Percentiles rank a stretch among this genome's conserved stretches.
These are phyloP conservation scores for Syrista parreyssii DNA, from an alignment of 2,888 invertebrate species.

Conservation along the genomic window DNA sequence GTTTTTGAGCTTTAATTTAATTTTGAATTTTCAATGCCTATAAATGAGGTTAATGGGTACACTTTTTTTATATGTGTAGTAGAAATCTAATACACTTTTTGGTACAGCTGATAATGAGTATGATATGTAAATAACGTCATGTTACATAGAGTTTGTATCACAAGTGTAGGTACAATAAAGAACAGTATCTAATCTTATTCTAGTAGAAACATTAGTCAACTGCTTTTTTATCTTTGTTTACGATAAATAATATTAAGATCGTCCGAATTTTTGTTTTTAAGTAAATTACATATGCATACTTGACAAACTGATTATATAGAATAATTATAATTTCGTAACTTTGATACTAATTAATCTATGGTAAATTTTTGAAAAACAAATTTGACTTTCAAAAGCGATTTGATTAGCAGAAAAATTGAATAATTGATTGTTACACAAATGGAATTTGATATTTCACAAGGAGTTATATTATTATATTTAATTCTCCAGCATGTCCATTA, in stretches of 20 bases:
- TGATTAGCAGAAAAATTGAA: too few relatives aligned
- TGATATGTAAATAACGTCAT: background rate
- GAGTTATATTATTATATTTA: background rate
- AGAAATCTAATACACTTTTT: background rate
- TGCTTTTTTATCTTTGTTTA: background rate
- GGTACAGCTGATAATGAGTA: background rate
- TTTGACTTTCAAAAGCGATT: too few relatives aligned
- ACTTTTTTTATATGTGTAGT: background rate
- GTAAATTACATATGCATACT: too few relatives aligned
- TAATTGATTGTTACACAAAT: too few relatives aligned
- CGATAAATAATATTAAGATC: too few relatives aligned
- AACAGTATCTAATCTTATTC: background rate
- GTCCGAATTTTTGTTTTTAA: too few relatives aligned
- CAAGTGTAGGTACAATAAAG: background rate
- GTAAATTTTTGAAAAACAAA: too few relatives aligned
- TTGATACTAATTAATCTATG: too few relatives aligned
- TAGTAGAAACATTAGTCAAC: background rate
- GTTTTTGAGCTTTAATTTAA: constrained; percentile 67
- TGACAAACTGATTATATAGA: too few relatives aligned
- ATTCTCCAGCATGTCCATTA: background rate
- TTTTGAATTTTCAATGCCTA: background rate
- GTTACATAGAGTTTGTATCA: background rate
- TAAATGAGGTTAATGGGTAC: background rate
- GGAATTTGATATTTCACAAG: too few relatives aligned
- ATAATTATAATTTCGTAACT: too few relatives aligned